Evolutionary conservation across 2,888 invertebrate species (phyloP), one percentile per base, ranked within the genome.

Genomic region (Eristalis arbustorum): DNA sequence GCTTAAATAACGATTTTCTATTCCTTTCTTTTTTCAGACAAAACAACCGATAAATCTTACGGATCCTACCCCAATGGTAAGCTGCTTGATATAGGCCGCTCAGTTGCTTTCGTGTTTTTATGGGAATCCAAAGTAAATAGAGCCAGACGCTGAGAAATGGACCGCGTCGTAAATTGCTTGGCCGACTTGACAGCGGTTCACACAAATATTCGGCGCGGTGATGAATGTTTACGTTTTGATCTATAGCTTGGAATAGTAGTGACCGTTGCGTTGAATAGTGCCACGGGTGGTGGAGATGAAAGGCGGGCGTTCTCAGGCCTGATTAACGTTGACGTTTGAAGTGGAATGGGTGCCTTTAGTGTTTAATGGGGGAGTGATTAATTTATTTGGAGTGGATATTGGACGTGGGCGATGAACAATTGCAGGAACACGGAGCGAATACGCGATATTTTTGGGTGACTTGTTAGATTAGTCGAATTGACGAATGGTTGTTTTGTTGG

Each of bases 41-140:
- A 56, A 28, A 57, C 6, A 31, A 78, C 61, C 59, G 42, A 63
- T 73, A 34, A 42, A 56, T 62, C 61, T 56, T 13, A 13, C 66
- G 31, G 66, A 79, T 78, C 74, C 77, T 69, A 62, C 23, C 66
- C 78, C 66, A 74, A 78, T 84, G 84, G 78, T 75, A 62, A 84
- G 84, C 56, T 0, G 37, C 22, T 59, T 78, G 59, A 31, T 11
- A 3, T 23, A 63, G 37, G 68, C 28, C 25, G 23, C 6, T 22
- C 13, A 57, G 57, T 23, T 23, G 34, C 25, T 14, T 22, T 56
- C 37, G 37, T 40, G 59, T 71, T 71, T 22, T 71, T 62, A 37
- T n/a, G 59, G 37, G 23, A 59, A 37, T 10, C 59, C n/a, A 59
- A 69, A 69, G 37, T 59, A 40, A 61, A 71, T 42, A 71, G 71